Evolutionary conservation across 2,888 invertebrate genomes (phyloP).

Genomic region (Amphipyra tragopoginis): DNA sequence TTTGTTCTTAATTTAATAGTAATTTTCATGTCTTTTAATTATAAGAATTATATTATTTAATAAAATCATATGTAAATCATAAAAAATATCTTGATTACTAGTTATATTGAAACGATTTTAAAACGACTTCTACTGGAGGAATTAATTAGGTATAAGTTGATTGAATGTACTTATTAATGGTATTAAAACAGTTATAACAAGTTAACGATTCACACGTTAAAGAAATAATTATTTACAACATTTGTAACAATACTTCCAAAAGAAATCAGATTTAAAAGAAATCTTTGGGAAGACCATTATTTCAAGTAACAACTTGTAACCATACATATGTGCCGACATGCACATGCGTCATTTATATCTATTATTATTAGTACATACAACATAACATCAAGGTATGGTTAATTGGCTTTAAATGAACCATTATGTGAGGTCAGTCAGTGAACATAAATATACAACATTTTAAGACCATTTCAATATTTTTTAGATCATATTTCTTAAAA

Average conservation of each 20-base stretch:
- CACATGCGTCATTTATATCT: background rate
- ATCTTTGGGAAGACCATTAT: conserved; percentile 55
- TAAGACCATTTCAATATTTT: conserved; percentile 56
- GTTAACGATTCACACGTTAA: conserved; percentile 35
- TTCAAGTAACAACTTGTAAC: conserved; percentile 34
- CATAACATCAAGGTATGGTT: conserved; percentile 12
- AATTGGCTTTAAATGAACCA: conserved; percentile 19
- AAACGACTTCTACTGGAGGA: conserved; percentile 56
- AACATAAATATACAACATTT: conserved; percentile 43
- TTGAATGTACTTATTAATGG: conserved; percentile 38
- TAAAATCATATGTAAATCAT: conserved; percentile 53
- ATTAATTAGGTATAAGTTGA: conserved; percentile 28
- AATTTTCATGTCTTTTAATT: conserved; percentile 50
- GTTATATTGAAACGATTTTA: conserved; percentile 53
- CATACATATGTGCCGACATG: conserved; percentile 2
- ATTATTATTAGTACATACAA: conserved; percentile 9
- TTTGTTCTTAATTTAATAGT: conserved; percentile 55
- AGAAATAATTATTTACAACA: conserved; percentile 52
- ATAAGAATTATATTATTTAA: conserved; percentile 36
- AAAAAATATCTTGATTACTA: conserved; percentile 49
- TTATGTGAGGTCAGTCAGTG: conserved; percentile 12
- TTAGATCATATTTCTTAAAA: conserved; percentile 50
- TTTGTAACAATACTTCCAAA: conserved; percentile 38
- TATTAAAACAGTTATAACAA: conserved; percentile 43
- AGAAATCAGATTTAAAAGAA: conserved; percentile 37